Evolutionary conservation across 2,113 vertebrate species (phyloP), one percentile per base, ranked within the genome.

Genomic region (Epinephelus moara): DNA sequence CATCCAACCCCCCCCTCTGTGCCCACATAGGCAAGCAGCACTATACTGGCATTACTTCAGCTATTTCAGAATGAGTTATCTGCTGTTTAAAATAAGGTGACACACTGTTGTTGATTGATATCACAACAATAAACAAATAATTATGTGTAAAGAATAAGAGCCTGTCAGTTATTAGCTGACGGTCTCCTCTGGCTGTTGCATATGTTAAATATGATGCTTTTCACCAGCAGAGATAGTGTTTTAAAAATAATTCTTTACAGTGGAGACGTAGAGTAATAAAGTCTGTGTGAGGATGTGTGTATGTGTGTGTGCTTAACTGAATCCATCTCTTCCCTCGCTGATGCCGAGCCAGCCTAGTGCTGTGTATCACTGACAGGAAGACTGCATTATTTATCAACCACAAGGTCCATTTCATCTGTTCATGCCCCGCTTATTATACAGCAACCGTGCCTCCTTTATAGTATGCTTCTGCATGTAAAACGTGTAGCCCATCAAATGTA

Each of bases 371-470:
- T 94, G 78, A 94, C 93, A 91, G 92, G 92, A 94, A 95, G 82
- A 69, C 37, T 94, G 84, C 91, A 95, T 96, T 94, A 95, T 95
- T 96, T 87, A 95, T 94, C 72, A 91, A 55, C 86, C 69, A 82
- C 85, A 89, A 87, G 70, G 82, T 90, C 85, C 73, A 84, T 88
- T 91, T 86, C 59, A 86, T 79, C 86, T 73, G 30, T 61, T 88
- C 63, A 90, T 79, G 70, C 47, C 56, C 56, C 61, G 27, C 72
- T 86, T 77, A 79, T 86, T 76, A 81, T 80, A 81, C 59, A 57
- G 70, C 66, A 69, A 81, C 67, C 67, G 40, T 21, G n/a, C 5
- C 30, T 42, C 2, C 37, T 74, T 76, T 56, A 70, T 49, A 23
- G 18, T 10, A n/a, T 49, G 27, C 66, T 56, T 73, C 53, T 62